Base-by-base conservation (phyloP, 2,888 invertebrate genomes). In the Aporophyla nigra region DNA sequence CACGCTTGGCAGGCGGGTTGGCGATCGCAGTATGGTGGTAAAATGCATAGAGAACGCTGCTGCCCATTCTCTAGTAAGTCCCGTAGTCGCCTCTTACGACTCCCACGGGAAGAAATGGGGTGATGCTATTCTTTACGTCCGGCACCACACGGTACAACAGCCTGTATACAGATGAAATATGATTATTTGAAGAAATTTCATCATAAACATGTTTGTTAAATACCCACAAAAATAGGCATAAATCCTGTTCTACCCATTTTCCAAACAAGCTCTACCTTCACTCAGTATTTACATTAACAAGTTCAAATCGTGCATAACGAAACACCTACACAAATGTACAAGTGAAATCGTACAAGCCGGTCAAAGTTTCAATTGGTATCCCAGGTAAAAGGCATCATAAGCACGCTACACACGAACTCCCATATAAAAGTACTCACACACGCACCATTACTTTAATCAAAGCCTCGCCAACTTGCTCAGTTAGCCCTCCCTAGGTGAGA, bases 381-480 rank as follows among this genome's bases (percentile, higher is more conserved):
- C 62, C 74, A 83, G 72, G 72, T 75, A 69, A 86, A 84, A 63
- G 81, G 85, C 46, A 82, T 63, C 43, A 71, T 33, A 73, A 86
- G 70, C 46, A 68, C 67, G 59, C 65, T 67, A 71, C 69, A 81
- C 74, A 76, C 75, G 70, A 76, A 80, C 63, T 79, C 85, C 74
- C 62, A 70, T 71, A 63, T 68, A 78, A 87, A 86, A 72, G 83
- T 76, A 70, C 85, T 81, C 86, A 79, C 79, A 78, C 78, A 78
- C 81, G 83, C 81, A 53, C 84, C 88, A 89, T 89, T 88, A 87
- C 88, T 79, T 78, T 89, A 90, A 92, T 92, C 91, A 91, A 91
- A 91, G 88, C 90, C 86, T 91, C 90, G 90, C 88, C 88, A 92
- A 89, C 89, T 89, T 90, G 88, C 87, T 87, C 89, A 89, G 85